Base-by-base conservation (phyloP, 1,140 invertebrate genomes). In the Drosophila oshimai region DNA sequence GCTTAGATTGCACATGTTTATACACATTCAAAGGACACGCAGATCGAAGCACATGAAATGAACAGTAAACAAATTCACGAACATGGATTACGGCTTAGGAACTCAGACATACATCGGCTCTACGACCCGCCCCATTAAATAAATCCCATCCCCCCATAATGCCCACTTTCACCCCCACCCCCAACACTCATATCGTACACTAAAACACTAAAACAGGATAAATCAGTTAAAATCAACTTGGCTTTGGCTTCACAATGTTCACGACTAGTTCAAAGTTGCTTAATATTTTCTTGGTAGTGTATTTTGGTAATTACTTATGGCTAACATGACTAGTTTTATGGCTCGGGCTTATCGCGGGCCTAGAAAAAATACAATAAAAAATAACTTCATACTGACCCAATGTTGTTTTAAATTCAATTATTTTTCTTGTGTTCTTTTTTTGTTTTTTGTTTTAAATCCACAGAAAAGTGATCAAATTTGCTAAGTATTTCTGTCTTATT, bases 61-160 rank as follows among this genome's bases (percentile, higher is more conserved):
- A 84, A 87, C 81, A 87, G 64, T 77, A 87, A 87, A 87, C 81
- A 87, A 87, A 87, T 87, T 87, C 81, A 87, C 81, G 81, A 87
- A 87, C 81, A 77, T 86, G 81, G 81, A 87, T 87, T 87, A 87
- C 81, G 81, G 64, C 44, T 74, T 87, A 87, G 81, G 81, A 87
- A 87, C 81, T 87, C 81, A 87, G 61, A 65, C 75, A 87, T 87
- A 87, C 76, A 77, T 73, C 81, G 81, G 81, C 81, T 87, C 81
- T 81, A 65, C 53, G 31, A 26, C 50, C 50, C 41, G 33, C 60
- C 17, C 24, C 12, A 13, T 24, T 22, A 28, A 26, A 41, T 24
- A 15, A 6, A 15, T 20, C 12, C 42, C 13, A n/a, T n/a, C 26
- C 28, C 33, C 34, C 29, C 13, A 15, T 17, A 26, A 9, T 13